Conservation (phyloP, 2,113 vertebrate genomes). For the Sebastes fasciatus region DNA sequence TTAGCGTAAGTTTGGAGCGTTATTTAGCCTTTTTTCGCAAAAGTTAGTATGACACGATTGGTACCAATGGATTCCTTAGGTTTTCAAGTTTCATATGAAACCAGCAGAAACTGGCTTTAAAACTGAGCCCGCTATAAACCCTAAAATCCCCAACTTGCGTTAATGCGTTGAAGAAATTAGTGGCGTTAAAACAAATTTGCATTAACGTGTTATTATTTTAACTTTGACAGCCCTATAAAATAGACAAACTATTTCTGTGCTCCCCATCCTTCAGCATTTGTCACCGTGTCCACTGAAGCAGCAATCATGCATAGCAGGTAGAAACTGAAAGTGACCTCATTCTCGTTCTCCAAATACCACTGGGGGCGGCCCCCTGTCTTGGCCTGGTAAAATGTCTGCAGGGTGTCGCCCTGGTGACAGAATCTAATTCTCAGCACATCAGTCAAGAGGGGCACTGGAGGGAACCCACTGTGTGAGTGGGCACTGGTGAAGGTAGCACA, state of each 20-base stretch:
- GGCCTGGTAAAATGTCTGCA: slow-evolving; percentile 35
- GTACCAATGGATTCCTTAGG: too few species aligned
- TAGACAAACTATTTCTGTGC: background rate
- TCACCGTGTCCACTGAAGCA: slow-evolving; percentile 19
- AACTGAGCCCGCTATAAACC: too few species aligned
- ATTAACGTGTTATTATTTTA: too few species aligned
- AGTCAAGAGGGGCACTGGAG: slow-evolving; percentile 63
- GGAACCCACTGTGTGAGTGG: slow-evolving; percentile 12
- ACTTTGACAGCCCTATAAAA: background rate
- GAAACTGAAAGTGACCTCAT: slow-evolving; percentile 69
- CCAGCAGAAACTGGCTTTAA: too few species aligned
- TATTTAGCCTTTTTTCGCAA: too few species aligned
- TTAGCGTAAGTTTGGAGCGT: too few species aligned
- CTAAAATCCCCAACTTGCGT: too few species aligned
- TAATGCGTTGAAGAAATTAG: too few species aligned
- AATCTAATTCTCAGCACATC: slow-evolving; percentile 77
- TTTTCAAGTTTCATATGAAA: too few species aligned
- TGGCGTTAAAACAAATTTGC: too few species aligned
- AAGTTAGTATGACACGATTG: too few species aligned
- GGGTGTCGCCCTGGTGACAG: slow-evolving; percentile 63
- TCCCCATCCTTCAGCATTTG: slow-evolving; percentile 26
- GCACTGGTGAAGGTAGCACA: slow-evolving; percentile 43
- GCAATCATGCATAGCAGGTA: slow-evolving; percentile 26
- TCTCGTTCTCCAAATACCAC: slow-evolving; percentile 54
- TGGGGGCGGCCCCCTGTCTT: slow-evolving; percentile 30